Conservation (phyloP, 2,888 invertebrate genomes). For the Caenorhabditis uteleia region DNA sequence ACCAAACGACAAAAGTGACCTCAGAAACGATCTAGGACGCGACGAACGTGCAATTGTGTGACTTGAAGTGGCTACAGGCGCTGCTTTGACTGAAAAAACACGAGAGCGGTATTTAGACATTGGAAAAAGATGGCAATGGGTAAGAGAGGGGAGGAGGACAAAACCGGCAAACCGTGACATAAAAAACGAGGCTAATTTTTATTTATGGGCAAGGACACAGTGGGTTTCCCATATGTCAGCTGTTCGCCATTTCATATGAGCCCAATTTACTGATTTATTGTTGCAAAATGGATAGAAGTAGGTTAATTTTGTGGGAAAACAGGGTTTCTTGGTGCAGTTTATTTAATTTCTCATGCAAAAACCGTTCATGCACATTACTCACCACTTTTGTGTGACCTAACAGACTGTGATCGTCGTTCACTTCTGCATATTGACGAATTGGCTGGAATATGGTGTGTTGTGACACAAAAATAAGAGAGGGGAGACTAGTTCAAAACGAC, state of each 20-base stretch:
- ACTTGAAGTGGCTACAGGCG: constrained; percentile 5
- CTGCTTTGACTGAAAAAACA: constrained; percentile 3
- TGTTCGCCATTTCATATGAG: no score
- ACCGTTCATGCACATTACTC: constrained; percentile 5
- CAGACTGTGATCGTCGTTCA: constrained; percentile 41
- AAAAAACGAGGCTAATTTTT: constrained; percentile 33
- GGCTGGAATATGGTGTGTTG: constrained; percentile 3
- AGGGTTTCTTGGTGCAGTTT: no score
- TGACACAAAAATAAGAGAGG: neutral
- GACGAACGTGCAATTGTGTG: constrained; percentile 18
- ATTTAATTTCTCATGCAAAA: no score
- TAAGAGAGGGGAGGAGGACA: neutral
- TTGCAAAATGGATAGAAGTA: no score
- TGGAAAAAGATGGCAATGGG: constrained; percentile 10
- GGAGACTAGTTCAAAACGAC: neutral
- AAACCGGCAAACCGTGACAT: neutral
- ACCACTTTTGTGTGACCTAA: constrained; percentile 40
- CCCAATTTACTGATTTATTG: no score
- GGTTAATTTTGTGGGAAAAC: no score
- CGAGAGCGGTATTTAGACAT: no score
- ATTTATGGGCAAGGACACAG: constrained; percentile 11
- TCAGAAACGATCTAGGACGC: constrained; percentile 27
- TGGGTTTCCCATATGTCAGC: no score
- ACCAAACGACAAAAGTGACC: constrained; percentile 31
- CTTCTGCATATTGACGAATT: constrained; percentile 14